phyloP scores from a whole-genome alignment of 2,888 invertebrate species.

The Emmelina monodactyla region DNA sequence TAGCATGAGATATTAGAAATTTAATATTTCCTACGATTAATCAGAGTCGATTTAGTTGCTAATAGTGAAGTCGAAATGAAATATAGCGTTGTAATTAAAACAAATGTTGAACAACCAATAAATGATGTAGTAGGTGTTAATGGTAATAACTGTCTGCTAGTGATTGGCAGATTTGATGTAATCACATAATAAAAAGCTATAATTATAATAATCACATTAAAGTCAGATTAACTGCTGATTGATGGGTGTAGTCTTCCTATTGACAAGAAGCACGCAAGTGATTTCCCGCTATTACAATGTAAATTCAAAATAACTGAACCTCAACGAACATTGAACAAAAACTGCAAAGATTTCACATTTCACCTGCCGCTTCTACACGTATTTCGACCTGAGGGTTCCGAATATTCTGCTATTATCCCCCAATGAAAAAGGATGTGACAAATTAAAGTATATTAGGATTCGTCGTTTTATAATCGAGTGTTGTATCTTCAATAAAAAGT shows the following conservation, averaged over 20 bases:
- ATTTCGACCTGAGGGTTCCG: too few relatives aligned
- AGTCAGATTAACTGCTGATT: conserved; percentile 8
- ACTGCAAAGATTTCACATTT: too few relatives aligned
- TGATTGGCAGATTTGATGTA: neutral
- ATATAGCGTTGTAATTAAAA: too few relatives aligned
- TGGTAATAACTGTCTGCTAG: neutral
- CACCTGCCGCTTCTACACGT: too few relatives aligned
- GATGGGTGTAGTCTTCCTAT: conserved; percentile 6
- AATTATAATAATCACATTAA: neutral
- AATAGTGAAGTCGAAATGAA: too few relatives aligned
- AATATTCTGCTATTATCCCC: neutral
- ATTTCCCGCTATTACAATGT: neutral
- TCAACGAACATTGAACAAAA: neutral
- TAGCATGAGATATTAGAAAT: too few relatives aligned
- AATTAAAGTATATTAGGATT: neutral
- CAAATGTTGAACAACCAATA: neutral
- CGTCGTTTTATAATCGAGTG: neutral
- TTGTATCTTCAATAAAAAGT: neutral
- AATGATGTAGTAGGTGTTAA: neutral
- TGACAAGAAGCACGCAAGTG: neutral
- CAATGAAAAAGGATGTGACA: neutral
- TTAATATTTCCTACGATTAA: too few relatives aligned
- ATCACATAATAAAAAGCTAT: too few relatives aligned
- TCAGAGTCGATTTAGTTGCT: too few relatives aligned
- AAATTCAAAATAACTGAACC: neutral